Percentiles rank a stretch among this genome's conserved stretches.
phyloP scores from a whole-genome alignment of 1,140 invertebrate genomes.

The Drosophila lini region DNA sequence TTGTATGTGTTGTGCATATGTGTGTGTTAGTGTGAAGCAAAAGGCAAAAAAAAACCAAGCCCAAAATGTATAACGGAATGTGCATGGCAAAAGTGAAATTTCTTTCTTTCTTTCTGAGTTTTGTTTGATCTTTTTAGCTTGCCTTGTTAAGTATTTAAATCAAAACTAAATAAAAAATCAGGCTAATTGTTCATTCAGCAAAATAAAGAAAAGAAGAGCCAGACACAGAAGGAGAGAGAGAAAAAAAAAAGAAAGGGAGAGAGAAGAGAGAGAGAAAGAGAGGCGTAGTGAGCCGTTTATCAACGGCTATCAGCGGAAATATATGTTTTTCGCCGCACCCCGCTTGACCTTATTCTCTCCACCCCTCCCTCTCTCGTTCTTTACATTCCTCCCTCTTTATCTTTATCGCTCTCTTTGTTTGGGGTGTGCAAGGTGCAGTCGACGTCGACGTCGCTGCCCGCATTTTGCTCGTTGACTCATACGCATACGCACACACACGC shows the following conservation, averaged over 20 bases:
- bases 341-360: constrained; percentile 76
- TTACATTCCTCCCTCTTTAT: constrained; percentile 11
- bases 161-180: constrained; percentile 10
- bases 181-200: constrained; percentile 32
- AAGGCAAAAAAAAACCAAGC: constrained; percentile 66
- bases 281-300: constrained; percentile 52
- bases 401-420: constrained; percentile 21
- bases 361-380: constrained; percentile 11
- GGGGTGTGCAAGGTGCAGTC: constrained; percentile 46
- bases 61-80: constrained; percentile 52
- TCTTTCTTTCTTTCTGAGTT: constrained; percentile 36
- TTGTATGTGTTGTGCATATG: constrained; percentile 19
- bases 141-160: constrained; percentile 63
- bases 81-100: constrained; percentile 71
- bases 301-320: constrained; percentile 76
- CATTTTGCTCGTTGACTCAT: constrained; percentile 48
- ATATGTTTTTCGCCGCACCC: constrained; percentile 72
- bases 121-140: constrained; percentile 28
- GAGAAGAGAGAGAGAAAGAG: constrained; percentile 1
- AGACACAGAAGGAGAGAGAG: neutral
- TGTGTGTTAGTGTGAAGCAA: constrained; percentile 48
- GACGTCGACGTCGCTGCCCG: constrained; percentile 27
- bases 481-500: constrained; percentile 21
- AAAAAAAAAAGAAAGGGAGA: neutral
- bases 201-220: constrained; percentile 15